A percentile compares a stretch with the other conserved stretches of the same genome.
phyloP scores from a whole-genome alignment of 2,888 invertebrate species.

The Eupithecia abbreviata region DNA sequence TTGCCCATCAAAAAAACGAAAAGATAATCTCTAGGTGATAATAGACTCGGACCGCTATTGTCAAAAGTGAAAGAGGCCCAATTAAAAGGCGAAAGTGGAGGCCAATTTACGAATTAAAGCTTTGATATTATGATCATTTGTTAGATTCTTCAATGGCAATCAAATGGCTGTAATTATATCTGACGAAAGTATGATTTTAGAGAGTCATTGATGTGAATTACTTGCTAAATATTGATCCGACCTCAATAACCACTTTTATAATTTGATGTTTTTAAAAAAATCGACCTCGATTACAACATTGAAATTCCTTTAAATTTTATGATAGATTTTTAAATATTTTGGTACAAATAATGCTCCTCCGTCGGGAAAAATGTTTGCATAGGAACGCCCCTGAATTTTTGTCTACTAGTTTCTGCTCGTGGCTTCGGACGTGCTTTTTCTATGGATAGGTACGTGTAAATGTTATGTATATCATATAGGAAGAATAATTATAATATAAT shows the following conservation, averaged over 20 bases:
- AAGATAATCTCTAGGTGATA: conserved; percentile 11
- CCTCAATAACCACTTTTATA: not conserved
- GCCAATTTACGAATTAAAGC: conserved; percentile 28
- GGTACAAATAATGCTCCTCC: too few relatives aligned
- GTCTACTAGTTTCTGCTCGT: too few relatives aligned
- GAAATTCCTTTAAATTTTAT: too few relatives aligned
- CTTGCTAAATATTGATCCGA: not conserved
- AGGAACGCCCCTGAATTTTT: too few relatives aligned
- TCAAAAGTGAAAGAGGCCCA: conserved; percentile 33
- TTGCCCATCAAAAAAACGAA: conserved; percentile 17
- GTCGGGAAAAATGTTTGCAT: too few relatives aligned
- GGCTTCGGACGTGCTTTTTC: too few relatives aligned
- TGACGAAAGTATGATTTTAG: conserved; percentile 15
- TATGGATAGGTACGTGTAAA: too few relatives aligned
- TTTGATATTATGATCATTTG: conserved; percentile 14
- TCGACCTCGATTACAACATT: too few relatives aligned
- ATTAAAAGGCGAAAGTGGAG: conserved; percentile 34
- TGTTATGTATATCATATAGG: too few relatives aligned
- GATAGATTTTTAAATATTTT: too few relatives aligned
- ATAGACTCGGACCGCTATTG: conserved; percentile 17
- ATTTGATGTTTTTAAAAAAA: too few relatives aligned
- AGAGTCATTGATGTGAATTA: conserved; percentile 3
- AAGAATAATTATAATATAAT: too few relatives aligned
- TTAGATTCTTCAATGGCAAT: conserved; percentile 20
- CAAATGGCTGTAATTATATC: conserved; percentile 10